Evolutionary conservation across 2,113 vertebrate species (phyloP), one percentile per base, ranked within the genome.

Genomic region (Chrysemys picta): DNA sequence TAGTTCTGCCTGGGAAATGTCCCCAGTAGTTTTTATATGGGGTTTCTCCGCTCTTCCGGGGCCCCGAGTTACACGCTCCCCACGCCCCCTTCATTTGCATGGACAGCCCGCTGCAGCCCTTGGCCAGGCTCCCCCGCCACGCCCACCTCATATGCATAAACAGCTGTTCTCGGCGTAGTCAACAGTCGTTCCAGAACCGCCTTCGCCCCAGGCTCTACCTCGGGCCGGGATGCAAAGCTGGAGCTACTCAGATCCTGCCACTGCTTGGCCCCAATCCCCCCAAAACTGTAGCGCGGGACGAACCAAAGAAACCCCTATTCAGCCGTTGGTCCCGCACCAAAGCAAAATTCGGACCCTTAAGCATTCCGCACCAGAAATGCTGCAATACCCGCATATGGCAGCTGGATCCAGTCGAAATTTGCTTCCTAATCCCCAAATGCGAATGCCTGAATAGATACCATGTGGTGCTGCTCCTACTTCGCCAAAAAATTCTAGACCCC

Each of bases 1-100:
- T 97, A 93, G 95, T 97, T 98, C 96, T 98, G 98, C 93, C 95
- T 96, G 97, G 95, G 96, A 96, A 98, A 95, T 90, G 98, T 98
- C 98, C 97, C 98, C 98, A 97, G 97, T 98, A 97, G 98, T 98
- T 98, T 98, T 98, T 99, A 99, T 98, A 99, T 95, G 96, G 97
- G 98, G 97, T 96, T 98, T 97, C 98, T 96, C 91, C 14, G 94
- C 75, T 97, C 98, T 99, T 99, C 99, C 98, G 99, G 98, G 98
- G 97, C 98, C 97, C 98, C 88, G 97, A 98, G 97, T 97, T 97
- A 97, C 98, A 95, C 92, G 89, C 95, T 98, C 97, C 98, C 98
- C 98, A 99, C 99, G 97, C 99, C 98, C 95, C 91, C 94, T 91
- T 97, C 92, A 98, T 98, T 82, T 97, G 96, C 98, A 97, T 98